These are phyloP conservation scores for Stegana nigrithorax DNA, from an alignment of 2,888 invertebrate species.

Conservation along the genomic window DNA sequence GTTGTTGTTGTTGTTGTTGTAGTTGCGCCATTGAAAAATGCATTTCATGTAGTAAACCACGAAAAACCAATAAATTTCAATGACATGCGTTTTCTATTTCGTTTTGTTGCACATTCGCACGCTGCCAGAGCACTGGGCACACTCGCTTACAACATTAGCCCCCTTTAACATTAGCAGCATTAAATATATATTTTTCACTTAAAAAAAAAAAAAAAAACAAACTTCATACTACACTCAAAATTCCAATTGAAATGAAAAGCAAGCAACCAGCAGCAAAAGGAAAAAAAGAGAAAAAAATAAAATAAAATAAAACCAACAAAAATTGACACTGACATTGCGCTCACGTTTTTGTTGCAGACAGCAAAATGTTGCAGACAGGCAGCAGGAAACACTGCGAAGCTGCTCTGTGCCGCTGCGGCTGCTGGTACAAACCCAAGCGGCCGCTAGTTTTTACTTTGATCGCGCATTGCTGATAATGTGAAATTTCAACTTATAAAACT, in stretches of 20 bases:
- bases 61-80: constrained; percentile 54
- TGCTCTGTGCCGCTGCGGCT: too few species aligned
- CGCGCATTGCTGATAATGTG: constrained; percentile 7
- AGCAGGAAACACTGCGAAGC: neutral
- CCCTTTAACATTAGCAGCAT: neutral
- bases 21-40: too few species aligned
- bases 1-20: constrained; percentile 31
- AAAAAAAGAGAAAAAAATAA: neutral
- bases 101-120: neutral
- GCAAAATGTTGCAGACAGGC: neutral
- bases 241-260: neutral
- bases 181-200: constrained; percentile 13
- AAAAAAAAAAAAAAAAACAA: too few species aligned
- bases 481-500: constrained; percentile 2
- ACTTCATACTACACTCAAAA: constrained; percentile 13
- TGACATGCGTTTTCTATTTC: constrained; percentile 56
- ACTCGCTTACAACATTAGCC: too few species aligned
- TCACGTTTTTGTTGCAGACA: neutral
- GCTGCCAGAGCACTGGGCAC: too few species aligned
- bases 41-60: constrained; percentile 29
- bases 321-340: neutral
- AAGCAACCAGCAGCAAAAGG: neutral
- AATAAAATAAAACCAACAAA: neutral
- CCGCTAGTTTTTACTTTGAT: constrained; percentile 11
- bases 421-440: too few species aligned